Percentiles rank a stretch among this genome's conserved stretches.
Conservation (phyloP, 2,797 vertebrate species). For the Agapornis canus region DNA sequence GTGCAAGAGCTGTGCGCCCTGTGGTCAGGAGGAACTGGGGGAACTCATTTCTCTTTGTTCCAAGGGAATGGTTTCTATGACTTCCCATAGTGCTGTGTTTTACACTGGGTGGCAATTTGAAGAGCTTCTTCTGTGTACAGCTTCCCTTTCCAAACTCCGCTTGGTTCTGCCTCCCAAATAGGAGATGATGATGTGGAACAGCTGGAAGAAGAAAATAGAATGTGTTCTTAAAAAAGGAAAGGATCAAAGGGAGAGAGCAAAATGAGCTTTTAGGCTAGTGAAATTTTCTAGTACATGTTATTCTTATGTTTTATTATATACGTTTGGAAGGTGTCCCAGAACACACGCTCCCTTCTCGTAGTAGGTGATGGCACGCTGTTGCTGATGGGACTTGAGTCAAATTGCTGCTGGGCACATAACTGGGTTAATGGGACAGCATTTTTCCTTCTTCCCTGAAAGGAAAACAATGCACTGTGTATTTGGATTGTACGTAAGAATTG, state of each 20-base stretch:
- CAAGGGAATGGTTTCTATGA: not conserved
- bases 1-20: accelerated
- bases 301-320: not conserved
- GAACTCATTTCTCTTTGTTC: not conserved
- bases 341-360: not conserved
- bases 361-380: constrained; percentile 11
- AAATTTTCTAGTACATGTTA: not conserved
- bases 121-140: not conserved
- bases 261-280: not conserved
- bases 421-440: constrained; percentile 47
- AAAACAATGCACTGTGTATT: not conserved
- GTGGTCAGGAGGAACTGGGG: not conserved
- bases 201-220: not conserved
- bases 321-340: constrained; percentile 22
- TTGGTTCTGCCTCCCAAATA: not conserved
- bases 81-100: not conserved
- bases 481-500: not conserved
- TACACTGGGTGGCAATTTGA: not conserved
- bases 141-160: not conserved
- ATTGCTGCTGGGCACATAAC: constrained; percentile 47
- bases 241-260: not conserved
- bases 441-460: constrained; percentile 27
- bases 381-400: constrained; percentile 62
- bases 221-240: not conserved
- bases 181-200: not conserved